Percentiles rank a stretch among this genome's conserved stretches.
These are phyloP conservation scores for Punctoribates punctum DNA, from an alignment of 2,888 invertebrate species.

Conservation along the genomic window DNA sequence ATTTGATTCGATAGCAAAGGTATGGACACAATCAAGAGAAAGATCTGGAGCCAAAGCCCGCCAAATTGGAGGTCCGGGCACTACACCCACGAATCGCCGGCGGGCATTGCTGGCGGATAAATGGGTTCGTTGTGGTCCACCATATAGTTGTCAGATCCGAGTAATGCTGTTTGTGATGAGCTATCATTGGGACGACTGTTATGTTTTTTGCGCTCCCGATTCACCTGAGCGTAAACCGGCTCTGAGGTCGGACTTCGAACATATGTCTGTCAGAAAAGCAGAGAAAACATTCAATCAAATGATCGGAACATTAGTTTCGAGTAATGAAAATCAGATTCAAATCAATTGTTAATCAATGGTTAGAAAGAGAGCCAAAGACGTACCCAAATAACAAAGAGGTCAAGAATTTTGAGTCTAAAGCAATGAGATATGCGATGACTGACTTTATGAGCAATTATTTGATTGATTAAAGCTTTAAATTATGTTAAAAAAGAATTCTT, in stretches of 20 bases:
- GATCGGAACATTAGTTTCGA: neutral
- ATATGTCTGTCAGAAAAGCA: neutral
- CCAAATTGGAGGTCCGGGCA: neutral
- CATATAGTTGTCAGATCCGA: slow-evolving; percentile 39
- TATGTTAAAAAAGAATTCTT: neutral
- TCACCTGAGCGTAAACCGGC: slow-evolving; percentile 65
- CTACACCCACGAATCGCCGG: slow-evolving; percentile 49
- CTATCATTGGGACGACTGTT: slow-evolving; percentile 38
- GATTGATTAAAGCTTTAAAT: slow-evolving; percentile 43
- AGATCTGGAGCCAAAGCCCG: neutral
- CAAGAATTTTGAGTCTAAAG: slow-evolving; percentile 3
- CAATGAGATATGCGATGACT: slow-evolving; percentile 8
- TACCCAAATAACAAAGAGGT: slow-evolving; percentile 18
- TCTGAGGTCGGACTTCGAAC: slow-evolving; percentile 52
- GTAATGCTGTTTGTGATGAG: slow-evolving; percentile 41
- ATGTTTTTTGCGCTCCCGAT: slow-evolving; percentile 62
- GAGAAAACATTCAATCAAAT: neutral
- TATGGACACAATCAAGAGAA: neutral
- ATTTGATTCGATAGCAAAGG: neutral
- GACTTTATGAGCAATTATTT: slow-evolving; percentile 37
- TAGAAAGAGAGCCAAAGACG: slow-evolving; percentile 15
- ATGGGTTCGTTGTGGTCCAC: slow-evolving; percentile 44
- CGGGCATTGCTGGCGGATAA: slow-evolving; percentile 45
- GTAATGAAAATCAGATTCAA: neutral
- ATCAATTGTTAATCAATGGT: neutral